These are phyloP conservation scores for Dasypolia templi DNA, from an alignment of 2,888 invertebrate genomes.

Conservation along the genomic window DNA sequence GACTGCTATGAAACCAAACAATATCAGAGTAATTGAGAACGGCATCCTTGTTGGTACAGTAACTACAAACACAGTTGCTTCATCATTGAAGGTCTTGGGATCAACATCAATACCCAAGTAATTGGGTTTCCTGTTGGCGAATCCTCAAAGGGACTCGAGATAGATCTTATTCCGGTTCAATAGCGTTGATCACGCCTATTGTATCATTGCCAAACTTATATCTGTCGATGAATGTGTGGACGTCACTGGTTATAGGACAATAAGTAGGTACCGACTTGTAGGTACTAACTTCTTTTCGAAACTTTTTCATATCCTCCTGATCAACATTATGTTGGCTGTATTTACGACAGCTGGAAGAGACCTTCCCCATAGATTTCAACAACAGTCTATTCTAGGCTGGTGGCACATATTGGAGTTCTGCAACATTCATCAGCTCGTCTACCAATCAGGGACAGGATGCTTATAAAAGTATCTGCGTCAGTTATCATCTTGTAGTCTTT, in stretches of 20 bases:
- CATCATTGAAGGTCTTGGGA: conserved; percentile 17
- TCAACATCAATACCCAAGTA: conserved; percentile 48
- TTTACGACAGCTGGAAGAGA: not conserved
- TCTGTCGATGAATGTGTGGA: conserved; percentile 3
- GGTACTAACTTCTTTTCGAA: not conserved
- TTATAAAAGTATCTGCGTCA: not conserved
- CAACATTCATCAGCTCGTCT: not conserved
- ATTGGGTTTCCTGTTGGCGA: conserved; percentile 47
- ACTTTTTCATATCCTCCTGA: not conserved
- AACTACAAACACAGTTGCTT: conserved; percentile 26
- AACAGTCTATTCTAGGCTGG: not conserved
- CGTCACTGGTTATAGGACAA: not conserved
- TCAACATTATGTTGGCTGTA: not conserved
- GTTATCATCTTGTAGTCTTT: not conserved
- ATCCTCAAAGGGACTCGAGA: conserved; percentile 33
- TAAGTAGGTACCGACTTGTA: not conserved
- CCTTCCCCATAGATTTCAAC: too few relatives aligned
- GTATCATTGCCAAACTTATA: conserved; percentile 38
- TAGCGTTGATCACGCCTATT: conserved; percentile 48
- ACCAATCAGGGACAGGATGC: not conserved
- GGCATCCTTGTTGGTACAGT: not conserved
- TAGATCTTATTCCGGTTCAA: conserved; percentile 36
- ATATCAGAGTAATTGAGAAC: not conserved
- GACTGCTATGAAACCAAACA: not conserved
- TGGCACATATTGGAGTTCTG: not conserved